Evolutionary conservation across 2,797 vertebrate species (phyloP).

Genomic region (Trichosurus vulpecula): DNA sequence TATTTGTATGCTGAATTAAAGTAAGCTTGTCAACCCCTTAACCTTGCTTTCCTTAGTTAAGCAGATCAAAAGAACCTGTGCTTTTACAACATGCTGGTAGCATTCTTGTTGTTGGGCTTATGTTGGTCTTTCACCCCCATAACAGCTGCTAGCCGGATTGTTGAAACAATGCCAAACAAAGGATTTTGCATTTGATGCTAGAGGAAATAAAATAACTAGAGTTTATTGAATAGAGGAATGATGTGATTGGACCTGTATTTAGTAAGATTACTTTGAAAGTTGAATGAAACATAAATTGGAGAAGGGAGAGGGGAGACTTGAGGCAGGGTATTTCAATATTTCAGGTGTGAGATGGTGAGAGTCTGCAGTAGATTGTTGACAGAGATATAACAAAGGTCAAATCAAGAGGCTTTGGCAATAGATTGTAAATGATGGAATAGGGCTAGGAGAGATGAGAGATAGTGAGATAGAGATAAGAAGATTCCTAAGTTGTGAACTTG

Average conservation of each 20-base stretch:
- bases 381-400: background rate
- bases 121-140: no score
- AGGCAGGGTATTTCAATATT: background rate
- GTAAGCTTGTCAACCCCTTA: no score
- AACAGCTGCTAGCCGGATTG: no score
- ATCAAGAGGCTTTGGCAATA: background rate
- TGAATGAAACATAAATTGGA: background rate
- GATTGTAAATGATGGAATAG: background rate
- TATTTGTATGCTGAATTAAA: no score
- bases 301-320: no score
- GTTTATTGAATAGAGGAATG: background rate
- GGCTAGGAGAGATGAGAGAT: background rate
- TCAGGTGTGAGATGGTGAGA: background rate
- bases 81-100: no score
- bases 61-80: no score
- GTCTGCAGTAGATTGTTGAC: background rate
- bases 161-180: no score
- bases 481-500: background rate
- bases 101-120: no score
- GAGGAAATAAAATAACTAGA: background rate
- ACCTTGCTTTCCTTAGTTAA: no score
- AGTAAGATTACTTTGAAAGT: background rate
- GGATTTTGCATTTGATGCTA: background rate
- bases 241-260: background rate
- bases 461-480: background rate